phyloP scores from a whole-genome alignment of 2,797 vertebrate species.

The Synaphobranchus kaupii region DNA sequence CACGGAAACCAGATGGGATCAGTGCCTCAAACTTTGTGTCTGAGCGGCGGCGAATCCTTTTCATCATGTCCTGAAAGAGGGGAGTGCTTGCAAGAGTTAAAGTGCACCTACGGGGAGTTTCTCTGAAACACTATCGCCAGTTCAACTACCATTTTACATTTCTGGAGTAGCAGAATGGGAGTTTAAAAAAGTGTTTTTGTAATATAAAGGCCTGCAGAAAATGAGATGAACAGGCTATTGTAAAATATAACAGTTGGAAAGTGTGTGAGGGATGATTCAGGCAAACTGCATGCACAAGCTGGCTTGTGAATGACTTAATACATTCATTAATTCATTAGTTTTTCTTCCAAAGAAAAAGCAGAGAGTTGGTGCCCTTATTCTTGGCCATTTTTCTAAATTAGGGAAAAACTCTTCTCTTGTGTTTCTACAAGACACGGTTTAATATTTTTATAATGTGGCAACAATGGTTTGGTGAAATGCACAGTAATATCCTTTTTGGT shows the following conservation, averaged over 20 bases:
- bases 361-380: background rate
- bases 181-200: background rate
- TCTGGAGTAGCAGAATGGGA: background rate
- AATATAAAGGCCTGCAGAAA: background rate
- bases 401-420: too few relatives aligned
- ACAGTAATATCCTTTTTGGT: background rate
- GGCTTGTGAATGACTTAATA: background rate
- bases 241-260: background rate
- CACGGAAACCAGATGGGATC: slow-evolving; percentile 22
- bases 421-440: background rate
- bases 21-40: slow-evolving; percentile 6
- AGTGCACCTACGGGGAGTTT: background rate
- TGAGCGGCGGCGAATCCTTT: slow-evolving; percentile 21
- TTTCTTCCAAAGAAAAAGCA: background rate
- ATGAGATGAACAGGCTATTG: background rate
- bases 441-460: background rate
- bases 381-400: background rate
- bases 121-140: background rate
- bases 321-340: background rate
- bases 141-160: background rate
- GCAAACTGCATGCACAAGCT: background rate
- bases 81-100: background rate
- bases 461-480: background rate
- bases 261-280: background rate
- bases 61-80: background rate